Evolutionary conservation across 2,797 vertebrate species (phyloP), one percentile per base, ranked within the genome.

Genomic region (Jordanella pulchra): DNA sequence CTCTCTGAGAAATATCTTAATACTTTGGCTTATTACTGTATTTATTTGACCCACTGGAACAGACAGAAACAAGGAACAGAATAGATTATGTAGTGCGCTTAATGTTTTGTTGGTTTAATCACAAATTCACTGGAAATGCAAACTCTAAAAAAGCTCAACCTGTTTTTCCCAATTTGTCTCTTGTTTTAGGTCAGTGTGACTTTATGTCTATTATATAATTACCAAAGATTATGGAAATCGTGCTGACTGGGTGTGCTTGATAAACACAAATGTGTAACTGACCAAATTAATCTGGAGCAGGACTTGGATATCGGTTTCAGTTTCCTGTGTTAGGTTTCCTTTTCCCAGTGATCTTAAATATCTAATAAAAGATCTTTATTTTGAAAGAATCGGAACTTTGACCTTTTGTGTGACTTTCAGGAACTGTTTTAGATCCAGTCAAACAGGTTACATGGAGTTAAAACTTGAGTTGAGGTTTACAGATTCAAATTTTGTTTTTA

Each of bases 401-500:
- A 47, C 51, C 3, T 67, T 35, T 71, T 35, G 14, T 68, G 53
- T 10, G 23, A 73, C 63, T 67, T 72, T 13, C 1, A 1, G 50
- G 14, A 70, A 14, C 17, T 9, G 2, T 73, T 56, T 44, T 7
- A 42, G 14, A 54, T 44, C 1, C 11, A 35, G 42, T 71, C 44
- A 74, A 25, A 53, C 17, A 39, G 15, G 18, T 65, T 53, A 66
- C 27, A 48, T 23, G 32, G 35, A 25, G 21, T 63, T n/a, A 35
- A 39, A 67, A 73, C n/a, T 47, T 14, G 32, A 4, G 3, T 77
- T 51, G 65, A 69, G 50, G 72, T 82, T 87, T 81, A 76, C 76
- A 78, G 42, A 56, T 67, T 65, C 55, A 27, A 71, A 55, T 66
- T 67, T 55, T 30, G 75, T 67, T 71, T 56, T 4, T 60, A 61